These are phyloP conservation scores for Larimichthys crocea DNA, from an alignment of 2,113 vertebrate genomes.

Conservation along the genomic window DNA sequence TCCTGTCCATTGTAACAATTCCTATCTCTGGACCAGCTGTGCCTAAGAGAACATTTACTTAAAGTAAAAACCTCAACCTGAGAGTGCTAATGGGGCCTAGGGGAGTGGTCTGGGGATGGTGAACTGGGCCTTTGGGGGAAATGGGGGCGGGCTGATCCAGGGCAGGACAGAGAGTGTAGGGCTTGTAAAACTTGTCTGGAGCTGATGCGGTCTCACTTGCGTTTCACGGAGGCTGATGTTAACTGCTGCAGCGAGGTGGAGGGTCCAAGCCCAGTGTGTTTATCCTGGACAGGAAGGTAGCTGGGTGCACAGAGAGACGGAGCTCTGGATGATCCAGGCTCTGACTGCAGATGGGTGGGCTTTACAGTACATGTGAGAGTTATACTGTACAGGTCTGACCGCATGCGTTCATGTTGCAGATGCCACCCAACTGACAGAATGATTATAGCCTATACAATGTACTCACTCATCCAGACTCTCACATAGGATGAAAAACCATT, in stretches of 20 bases:
- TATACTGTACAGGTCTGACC: constrained; percentile 4
- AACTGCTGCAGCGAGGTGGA: constrained; percentile 73
- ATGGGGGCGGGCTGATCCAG: constrained; percentile 35
- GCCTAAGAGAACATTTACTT: constrained; percentile 43
- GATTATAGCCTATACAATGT: constrained; percentile 21
- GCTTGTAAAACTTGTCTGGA: constrained; percentile 71
- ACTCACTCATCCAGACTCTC: neutral
- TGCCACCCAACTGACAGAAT: constrained; percentile 20
- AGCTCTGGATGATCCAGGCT: constrained; percentile 36
- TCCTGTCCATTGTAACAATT: constrained; percentile 17
- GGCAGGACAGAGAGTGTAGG: constrained; percentile 33
- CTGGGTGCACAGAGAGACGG: constrained; percentile 24
- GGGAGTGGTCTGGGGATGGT: constrained; percentile 51
- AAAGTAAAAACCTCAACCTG: constrained; percentile 56
- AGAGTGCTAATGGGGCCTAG: constrained; percentile 50
- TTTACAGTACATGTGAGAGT: constrained; percentile 55
- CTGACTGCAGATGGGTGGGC: constrained; percentile 57
- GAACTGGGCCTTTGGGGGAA: constrained; percentile 39
- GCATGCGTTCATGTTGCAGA: constrained; percentile 2
- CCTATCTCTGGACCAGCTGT: constrained; percentile 47
- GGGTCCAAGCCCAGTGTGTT: constrained; percentile 68
- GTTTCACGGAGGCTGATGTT: constrained; percentile 74
- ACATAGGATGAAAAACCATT: constrained; percentile 15
- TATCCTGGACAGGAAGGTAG: constrained; percentile 61
- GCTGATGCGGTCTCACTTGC: constrained; percentile 55